Conservation (phyloP, 2,113 vertebrate genomes). For the Herpetotheres cachinnans region DNA sequence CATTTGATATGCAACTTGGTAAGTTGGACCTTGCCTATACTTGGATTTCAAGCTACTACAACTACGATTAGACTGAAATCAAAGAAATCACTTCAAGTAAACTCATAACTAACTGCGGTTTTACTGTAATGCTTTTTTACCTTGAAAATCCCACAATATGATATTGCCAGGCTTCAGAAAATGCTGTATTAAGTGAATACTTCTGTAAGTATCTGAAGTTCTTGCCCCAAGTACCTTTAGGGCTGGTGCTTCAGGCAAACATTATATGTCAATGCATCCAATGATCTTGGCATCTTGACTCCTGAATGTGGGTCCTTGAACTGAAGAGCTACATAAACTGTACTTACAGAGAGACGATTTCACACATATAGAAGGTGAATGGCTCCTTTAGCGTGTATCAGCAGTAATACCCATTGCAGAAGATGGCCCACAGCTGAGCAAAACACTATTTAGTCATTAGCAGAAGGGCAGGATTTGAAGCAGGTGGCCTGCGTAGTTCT, state of each 20-base stretch:
- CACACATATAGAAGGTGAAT: neutral
- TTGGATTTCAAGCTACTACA: neutral
- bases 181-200: neutral
- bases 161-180: neutral
- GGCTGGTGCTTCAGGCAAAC: neutral
- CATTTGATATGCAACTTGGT: neutral
- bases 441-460: neutral
- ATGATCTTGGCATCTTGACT: neutral
- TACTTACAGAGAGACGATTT: neutral
- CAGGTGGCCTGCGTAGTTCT: neutral
- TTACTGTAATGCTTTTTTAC: neutral
- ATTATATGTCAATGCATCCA: fast-evolving
- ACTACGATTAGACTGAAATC: neutral
- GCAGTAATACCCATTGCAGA: neutral
- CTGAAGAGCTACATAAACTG: neutral
- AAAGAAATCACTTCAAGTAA: neutral
- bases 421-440: neutral
- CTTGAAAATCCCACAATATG: neutral
- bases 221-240: neutral
- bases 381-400: neutral
- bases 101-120: neutral
- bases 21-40: neutral
- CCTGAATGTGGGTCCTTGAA: neutral
- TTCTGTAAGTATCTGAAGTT: neutral
- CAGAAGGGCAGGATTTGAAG: neutral